Conservation (phyloP, 2,888 invertebrate genomes). For the Eupithecia vulgata region DNA sequence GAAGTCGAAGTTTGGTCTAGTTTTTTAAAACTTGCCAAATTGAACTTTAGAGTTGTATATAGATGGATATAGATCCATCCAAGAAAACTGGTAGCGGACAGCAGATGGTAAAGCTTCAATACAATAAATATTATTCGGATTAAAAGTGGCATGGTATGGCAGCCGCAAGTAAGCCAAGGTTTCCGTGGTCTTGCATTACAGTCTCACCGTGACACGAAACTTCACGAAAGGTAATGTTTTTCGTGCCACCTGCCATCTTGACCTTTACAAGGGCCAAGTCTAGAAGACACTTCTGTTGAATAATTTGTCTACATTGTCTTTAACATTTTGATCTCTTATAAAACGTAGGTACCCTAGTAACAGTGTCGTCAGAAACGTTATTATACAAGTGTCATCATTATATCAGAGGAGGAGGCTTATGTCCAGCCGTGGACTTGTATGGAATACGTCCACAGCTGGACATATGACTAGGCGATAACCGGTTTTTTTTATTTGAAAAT, state of each 20-base stretch:
- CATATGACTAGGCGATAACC: not conserved
- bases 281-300: not conserved
- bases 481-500: not conserved
- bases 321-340: not conserved
- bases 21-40: too few species aligned
- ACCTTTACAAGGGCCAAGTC: not conserved
- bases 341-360: not conserved
- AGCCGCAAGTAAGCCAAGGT: slow-evolving; percentile 28
- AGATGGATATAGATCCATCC: too few species aligned
- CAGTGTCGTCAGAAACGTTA: not conserved
- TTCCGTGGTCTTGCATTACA: slow-evolving; percentile 17
- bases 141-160: slow-evolving; percentile 5
- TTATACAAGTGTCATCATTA: too few species aligned
- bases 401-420: too few species aligned
- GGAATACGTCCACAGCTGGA: too few species aligned
- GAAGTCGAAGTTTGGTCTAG: too few species aligned
- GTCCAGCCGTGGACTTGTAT: too few species aligned
- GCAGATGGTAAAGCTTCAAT: not conserved
- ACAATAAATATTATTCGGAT: slow-evolving; percentile 1
- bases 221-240: slow-evolving; percentile 26
- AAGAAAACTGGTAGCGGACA: not conserved
- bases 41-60: too few species aligned
- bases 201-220: slow-evolving; percentile 28
- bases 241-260: slow-evolving; percentile 13
- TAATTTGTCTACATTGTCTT: not conserved